Evolutionary conservation across 2,888 invertebrate species (phyloP), one percentile per base, ranked within the genome.

Genomic region (Tetragonisca angustula): DNA sequence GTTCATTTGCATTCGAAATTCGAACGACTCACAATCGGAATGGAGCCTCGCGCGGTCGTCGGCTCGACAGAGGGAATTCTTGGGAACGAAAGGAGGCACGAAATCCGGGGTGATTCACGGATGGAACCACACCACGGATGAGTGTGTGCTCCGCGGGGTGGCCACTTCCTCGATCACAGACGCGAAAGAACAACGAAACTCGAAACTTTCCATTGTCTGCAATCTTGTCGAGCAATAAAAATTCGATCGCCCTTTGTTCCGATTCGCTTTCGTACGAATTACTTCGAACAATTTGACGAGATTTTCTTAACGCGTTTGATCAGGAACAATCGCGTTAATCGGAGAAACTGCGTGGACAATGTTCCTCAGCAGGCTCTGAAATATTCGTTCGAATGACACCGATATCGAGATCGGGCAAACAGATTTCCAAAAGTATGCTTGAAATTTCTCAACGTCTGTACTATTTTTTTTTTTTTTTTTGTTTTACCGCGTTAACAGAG

Each of bases 41-140:
- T 78, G 77, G 21, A 54, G 73, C 54, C 43, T 83, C 27, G 27
- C 86, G 86, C 88, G 88, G 88, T 88, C 84, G 85, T 87, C 89
- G 90, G 90, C 84, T 76, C 84, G 79, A 73, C 72, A 87, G 87
- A 87, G 76, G 79, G 77, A 78, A 82, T 90, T 91, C 86, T 62
- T 36, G 61, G 80, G 83, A 87, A 81, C 77, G 81, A 71, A 86
- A 81, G 73, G 84, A 61, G 67, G 71, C 79, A 85, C 71, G 69
- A 86, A 76, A 88, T 72, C 32, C 61, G 21, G 81, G 21, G 59
- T 90, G 91, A 90, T 84, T 90, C 90, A 90, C 19, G 32, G 61
- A 27, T 9, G 24, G 62, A 71, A 72, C 56, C 59, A 70, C 78
- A 71, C 61, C 71, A 52, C 43, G 50, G n/a, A 72, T 59, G 56